Base-by-base conservation (phyloP, 2,113 vertebrate species). In the Xiphophorus couchianus region DNA sequence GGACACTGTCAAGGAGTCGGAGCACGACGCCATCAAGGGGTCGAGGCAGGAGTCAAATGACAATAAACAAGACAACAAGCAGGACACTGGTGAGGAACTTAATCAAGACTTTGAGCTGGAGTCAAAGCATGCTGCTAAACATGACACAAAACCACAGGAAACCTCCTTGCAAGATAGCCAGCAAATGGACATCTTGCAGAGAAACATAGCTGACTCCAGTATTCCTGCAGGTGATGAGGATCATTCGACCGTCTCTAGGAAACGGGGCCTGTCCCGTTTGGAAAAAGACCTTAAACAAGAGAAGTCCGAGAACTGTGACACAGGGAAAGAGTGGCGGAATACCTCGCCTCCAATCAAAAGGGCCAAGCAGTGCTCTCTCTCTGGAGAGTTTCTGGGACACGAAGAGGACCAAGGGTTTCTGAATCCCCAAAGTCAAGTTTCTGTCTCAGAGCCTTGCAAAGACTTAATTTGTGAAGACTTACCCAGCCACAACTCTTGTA, bases 321-420 rank as follows among this genome's bases (percentile, higher is more conserved):
- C 94, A 84, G 95, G 93, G 73, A 94, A 85, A 17, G 88, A 68
- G 75, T 69, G 84, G 68, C 94, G 88, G 81, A 91, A 96, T 63
- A 89, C 94, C 58, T 96, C 95, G 27, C 96, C 96, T 42, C 94
- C 95, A 83, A 90, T 96, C 83, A 99, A 97, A 93, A 96, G 95
- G 89, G 94, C 97, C 90, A 99, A 97, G 77, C 96, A 96, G 66
- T 96, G 96, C 74, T 91, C 97, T 25, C 96, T 96, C 77, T 96
- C 96, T 19, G 97, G 96, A 89, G 95, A 95, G 73, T 89, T 94
- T 72, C 95, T 94, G 86, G 96, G 94, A 89, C 95, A 94, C 2
- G 95, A 97, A 71, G 96, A 97, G 76, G 96, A 96, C 90, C 89
- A 74, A 0, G 90, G 93, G 48, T 88, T 94, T 68, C 5, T 90